Evolutionary conservation across 2,113 vertebrate genomes (phyloP).

Genomic region (Noctilio leporinus): DNA sequence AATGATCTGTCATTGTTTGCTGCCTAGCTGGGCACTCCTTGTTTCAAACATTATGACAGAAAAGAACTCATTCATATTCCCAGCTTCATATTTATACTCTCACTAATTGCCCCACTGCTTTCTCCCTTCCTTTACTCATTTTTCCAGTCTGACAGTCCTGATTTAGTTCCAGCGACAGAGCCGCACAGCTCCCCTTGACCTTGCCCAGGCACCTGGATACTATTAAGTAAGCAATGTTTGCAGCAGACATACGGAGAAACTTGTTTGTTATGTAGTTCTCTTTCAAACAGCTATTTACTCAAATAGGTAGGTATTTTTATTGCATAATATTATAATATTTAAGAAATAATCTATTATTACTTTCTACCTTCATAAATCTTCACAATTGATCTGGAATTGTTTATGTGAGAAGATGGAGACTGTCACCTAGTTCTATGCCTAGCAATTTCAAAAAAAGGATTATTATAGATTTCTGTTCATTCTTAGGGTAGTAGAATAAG

Average conservation of each 20-base stretch:
- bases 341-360: neutral
- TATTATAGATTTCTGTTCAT: neutral
- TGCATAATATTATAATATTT: neutral
- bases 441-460: neutral
- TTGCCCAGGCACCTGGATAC: neutral
- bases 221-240: neutral
- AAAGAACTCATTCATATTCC: neutral
- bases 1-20: neutral
- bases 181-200: neutral
- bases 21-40: neutral
- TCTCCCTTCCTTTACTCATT: neutral
- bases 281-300: neutral
- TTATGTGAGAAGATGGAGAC: neutral
- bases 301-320: neutral
- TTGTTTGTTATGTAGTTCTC: neutral
- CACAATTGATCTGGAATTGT: neutral
- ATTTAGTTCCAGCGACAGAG: neutral
- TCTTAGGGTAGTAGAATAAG: neutral
- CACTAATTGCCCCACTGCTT: neutral
- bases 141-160: neutral
- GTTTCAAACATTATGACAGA: neutral
- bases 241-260: neutral
- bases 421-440: neutral
- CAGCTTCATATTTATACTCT: neutral
- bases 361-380: neutral